These are phyloP conservation scores for Pollimyrus isidori DNA, from an alignment of 2,113 vertebrate genomes.

Conservation along the genomic window DNA sequence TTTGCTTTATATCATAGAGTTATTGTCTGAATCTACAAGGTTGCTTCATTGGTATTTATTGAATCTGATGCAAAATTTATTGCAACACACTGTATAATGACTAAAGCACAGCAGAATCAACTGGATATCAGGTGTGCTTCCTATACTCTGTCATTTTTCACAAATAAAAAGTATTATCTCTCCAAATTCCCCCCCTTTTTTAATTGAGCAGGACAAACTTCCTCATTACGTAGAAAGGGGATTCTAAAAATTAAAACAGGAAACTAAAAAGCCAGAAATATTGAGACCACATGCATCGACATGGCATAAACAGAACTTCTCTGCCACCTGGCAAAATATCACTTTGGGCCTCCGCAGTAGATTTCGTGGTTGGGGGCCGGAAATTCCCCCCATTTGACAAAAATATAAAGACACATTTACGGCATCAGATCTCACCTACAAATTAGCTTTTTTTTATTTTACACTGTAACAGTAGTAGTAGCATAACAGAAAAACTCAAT, in stretches of 20 bases:
- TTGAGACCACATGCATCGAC: neutral
- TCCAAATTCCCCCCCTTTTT: neutral
- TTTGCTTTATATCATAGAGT: neutral
- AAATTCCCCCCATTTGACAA: neutral
- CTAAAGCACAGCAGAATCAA: neutral
- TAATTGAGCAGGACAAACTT: neutral
- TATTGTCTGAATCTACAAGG: neutral
- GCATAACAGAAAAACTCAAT: neutral
- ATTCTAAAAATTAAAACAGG: neutral
- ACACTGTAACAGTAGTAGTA: neutral
- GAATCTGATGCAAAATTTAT: neutral
- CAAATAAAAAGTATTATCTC: neutral
- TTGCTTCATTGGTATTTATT: neutral
- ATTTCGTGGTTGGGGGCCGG: neutral
- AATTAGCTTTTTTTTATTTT: neutral
- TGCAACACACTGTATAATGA: neutral
- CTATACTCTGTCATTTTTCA: neutral
- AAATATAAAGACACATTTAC: neutral
- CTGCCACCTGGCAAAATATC: neutral
- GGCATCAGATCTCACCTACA: neutral
- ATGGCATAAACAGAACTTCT: neutral
- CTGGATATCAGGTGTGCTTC: neutral
- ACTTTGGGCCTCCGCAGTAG: neutral
- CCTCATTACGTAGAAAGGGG: neutral
- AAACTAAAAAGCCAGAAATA: neutral